Evolutionary conservation across 1,140 invertebrate species (phyloP), one percentile per base, ranked within the genome.

Genomic region (Aricia agestis): DNA sequence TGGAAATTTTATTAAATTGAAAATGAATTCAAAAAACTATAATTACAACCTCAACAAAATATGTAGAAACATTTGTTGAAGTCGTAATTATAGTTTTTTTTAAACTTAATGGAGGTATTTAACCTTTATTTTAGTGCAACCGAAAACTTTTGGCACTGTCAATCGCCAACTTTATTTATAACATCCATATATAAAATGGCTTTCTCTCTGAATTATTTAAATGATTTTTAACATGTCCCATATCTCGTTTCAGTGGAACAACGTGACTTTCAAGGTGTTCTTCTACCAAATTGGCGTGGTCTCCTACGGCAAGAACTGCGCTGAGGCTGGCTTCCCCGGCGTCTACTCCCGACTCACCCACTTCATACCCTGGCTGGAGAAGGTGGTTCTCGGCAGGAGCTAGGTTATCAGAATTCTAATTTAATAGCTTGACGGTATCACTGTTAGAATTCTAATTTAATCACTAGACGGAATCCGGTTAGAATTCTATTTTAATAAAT

Each of bases 271-370:
- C 67, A 75, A 73, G 11, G 82, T 82, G 0, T 81, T 79, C 70
- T 86, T 87, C 81, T 91, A 89, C 76, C 90, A 91, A 73, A 93
- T 96, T 69, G 96, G 96, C 1, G 92, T 97, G 1, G 95, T 97
- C 0, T 96, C 95, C 0, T 96, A 93, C 79, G 96, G 96, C 0
- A 94, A 93, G 77, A 91, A 93, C 71, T 97, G 96, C 77, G 96
- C 95, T 0, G 94, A 94, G 78, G 91, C 94, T 0, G 95, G 94
- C 7, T 95, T 92, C 81, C 96, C 97, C 0, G 96, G 96, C 0
- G 95, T 97, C 1, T 97, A 97, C 85, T 94, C 95, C 0, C 90
- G 94, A 68, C 94, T 97, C 13, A 93, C 94, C 0, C 76, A 92
- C 42, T 96, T 94, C 79, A 73, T 95, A 5, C 93, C 95, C 69